These are phyloP conservation scores for Nyctibius grandis DNA, from an alignment of 2,797 vertebrate species.

Conservation along the genomic window DNA sequence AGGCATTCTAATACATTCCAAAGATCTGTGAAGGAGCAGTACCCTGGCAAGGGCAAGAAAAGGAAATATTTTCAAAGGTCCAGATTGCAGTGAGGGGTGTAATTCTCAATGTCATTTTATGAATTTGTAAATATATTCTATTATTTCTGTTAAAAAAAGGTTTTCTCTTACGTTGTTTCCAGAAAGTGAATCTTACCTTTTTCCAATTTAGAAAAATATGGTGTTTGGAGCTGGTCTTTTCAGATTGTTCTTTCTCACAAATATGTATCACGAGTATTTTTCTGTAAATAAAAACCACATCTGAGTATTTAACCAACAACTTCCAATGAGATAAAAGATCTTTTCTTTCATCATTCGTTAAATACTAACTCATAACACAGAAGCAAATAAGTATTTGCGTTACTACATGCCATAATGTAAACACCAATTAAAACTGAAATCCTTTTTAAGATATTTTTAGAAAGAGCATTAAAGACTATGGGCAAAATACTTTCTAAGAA, in stretches of 20 bases:
- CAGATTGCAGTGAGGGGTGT: not conserved
- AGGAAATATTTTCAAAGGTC: not conserved
- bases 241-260: constrained; percentile 9
- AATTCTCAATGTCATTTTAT: not conserved
- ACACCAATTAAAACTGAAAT: not conserved
- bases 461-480: not conserved
- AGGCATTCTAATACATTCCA: not conserved
- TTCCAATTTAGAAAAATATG: constrained; percentile 52
- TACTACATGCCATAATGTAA: not conserved
- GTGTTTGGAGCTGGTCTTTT: constrained; percentile 14
- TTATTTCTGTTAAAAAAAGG: not conserved
- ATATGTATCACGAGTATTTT: constrained; percentile 53
- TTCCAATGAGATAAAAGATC: not conserved
- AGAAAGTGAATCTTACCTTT: constrained; percentile 44
- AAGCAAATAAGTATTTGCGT: not conserved
- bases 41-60: not conserved
- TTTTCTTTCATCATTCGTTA: not conserved
- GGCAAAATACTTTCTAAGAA: not conserved
- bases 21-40: not conserved
- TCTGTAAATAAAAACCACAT: constrained; percentile 16
- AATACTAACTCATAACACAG: not conserved
- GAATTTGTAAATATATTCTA: not conserved
- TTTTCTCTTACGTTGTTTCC: not conserved
- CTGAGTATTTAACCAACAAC: not conserved
- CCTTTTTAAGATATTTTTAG: not conserved